These are phyloP conservation scores for Epinephelus cyanopodus DNA, from an alignment of 2,113 vertebrate species.

Conservation along the genomic window DNA sequence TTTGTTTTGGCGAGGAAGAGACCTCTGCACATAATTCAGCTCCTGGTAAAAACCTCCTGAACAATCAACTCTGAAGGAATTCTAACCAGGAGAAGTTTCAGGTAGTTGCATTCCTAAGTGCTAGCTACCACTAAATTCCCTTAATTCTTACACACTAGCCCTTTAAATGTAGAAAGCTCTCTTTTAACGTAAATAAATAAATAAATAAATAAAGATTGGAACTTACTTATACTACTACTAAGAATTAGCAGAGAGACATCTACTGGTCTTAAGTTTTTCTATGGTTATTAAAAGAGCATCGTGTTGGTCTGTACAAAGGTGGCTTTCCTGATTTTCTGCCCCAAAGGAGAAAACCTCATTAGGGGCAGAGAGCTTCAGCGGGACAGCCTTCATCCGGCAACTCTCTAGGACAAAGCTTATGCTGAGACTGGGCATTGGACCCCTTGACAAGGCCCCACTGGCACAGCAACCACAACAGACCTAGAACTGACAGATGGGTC, in stretches of 20 bases:
- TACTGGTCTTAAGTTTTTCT: neutral
- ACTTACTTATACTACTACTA: neutral
- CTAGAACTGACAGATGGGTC: constrained; percentile 9
- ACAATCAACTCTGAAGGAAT: too few relatives aligned
- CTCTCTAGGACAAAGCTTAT: constrained; percentile 57
- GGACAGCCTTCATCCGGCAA: constrained; percentile 38
- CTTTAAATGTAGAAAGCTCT: neutral
- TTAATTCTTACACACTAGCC: too few relatives aligned
- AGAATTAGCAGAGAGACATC: constrained; percentile 13
- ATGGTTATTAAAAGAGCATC: constrained; percentile 16
- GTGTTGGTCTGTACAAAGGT: constrained; percentile 30
- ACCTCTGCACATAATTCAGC: too few relatives aligned
- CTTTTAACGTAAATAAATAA: neutral
- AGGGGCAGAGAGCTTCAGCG: constrained; percentile 42
- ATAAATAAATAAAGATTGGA: neutral
- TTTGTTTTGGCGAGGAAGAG: too few relatives aligned
- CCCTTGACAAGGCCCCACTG: constrained; percentile 54
- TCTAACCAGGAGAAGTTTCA: too few relatives aligned
- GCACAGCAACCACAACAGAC: constrained; percentile 44
- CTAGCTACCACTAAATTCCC: too few relatives aligned
- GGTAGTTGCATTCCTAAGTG: too few relatives aligned
- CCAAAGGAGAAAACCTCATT: constrained; percentile 54
- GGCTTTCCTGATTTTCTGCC: constrained; percentile 33
- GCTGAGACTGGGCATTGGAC: constrained; percentile 35
- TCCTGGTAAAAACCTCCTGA: too few relatives aligned